These are phyloP conservation scores for Tenualosa thibaudeaui DNA, from an alignment of 2,797 vertebrate species.

Conservation along the genomic window DNA sequence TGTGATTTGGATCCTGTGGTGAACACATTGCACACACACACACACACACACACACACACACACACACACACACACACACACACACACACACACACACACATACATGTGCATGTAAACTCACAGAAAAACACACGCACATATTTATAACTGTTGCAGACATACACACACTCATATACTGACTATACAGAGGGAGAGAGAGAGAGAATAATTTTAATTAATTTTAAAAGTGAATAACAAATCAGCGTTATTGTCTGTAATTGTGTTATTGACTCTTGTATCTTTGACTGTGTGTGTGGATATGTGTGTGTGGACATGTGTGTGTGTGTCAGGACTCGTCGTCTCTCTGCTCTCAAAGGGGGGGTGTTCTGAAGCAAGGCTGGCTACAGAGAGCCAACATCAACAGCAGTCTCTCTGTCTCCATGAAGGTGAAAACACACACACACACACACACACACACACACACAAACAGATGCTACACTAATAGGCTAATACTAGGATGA, in stretches of 20 bases:
- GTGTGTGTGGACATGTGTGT: conserved; percentile 3
- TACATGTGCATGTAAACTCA: neutral
- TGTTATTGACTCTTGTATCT: too few relatives aligned
- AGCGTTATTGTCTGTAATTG: neutral
- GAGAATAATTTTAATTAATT: too few relatives aligned
- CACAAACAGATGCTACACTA: neutral
- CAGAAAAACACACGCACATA: neutral
- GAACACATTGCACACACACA: neutral
- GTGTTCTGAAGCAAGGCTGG: conserved; percentile 97
- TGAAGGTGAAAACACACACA: conserved; percentile 83
- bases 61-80: conserved; percentile 14
- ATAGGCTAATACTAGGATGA: too few relatives aligned
- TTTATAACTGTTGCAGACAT: neutral
- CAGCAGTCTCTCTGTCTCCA: conserved; percentile 95
- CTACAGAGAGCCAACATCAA: conserved; percentile 96
- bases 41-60: neutral
- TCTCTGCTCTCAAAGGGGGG: conserved; percentile 92
- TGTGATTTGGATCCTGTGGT: neutral
- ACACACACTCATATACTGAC: too few relatives aligned
- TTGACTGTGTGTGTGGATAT: neutral
- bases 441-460: conserved; percentile 7
- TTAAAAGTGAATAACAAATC: neutral
- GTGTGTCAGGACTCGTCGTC: conserved; percentile 83
- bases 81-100: neutral
- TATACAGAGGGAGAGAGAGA: too few relatives aligned